Evolutionary conservation across 2,888 invertebrate species (phyloP).

Genomic region (Amitus sp.): DNA sequence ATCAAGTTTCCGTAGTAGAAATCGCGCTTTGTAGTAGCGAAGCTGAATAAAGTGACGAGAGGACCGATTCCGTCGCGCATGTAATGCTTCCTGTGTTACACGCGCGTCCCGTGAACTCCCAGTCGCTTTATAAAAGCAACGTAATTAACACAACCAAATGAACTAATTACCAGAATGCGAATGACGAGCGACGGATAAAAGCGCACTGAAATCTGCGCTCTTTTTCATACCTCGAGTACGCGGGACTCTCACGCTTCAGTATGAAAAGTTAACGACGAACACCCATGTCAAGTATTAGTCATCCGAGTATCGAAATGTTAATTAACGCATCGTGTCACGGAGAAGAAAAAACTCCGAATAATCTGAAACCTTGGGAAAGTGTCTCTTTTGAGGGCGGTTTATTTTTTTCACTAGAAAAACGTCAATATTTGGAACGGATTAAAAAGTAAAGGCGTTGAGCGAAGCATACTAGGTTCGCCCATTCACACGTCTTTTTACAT

Average conservation of each 20-base stretch:
- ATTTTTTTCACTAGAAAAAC: too few relatives aligned
- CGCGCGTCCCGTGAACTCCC: constrained; percentile 26
- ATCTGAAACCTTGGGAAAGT: neutral
- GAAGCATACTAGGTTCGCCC: too few relatives aligned
- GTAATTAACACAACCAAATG: constrained; percentile 61
- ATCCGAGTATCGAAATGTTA: constrained; percentile 55
- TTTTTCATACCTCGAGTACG: constrained; percentile 26
- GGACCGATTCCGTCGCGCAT: constrained; percentile 21
- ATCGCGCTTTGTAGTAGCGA: constrained; percentile 11
- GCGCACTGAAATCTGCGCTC: constrained; percentile 28
- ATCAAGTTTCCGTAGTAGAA: constrained; percentile 20
- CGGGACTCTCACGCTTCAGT: constrained; percentile 16
- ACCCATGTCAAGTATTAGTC: constrained; percentile 25
- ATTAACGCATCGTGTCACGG: constrained; percentile 47
- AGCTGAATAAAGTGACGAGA: constrained; percentile 22
- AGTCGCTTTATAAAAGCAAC: constrained; percentile 49
- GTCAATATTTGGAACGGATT: too few relatives aligned
- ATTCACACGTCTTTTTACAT: too few relatives aligned
- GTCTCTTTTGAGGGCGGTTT: neutral
- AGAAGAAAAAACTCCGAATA: too few relatives aligned
- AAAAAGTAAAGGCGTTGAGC: too few relatives aligned
- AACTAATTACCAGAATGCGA: constrained; percentile 63
- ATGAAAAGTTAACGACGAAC: constrained; percentile 27
- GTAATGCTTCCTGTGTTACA: constrained; percentile 19
- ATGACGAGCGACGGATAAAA: constrained; percentile 55